Evolutionary conservation across 2,888 invertebrate genomes (phyloP).

Genomic region (Epistrophella euchroma): DNA sequence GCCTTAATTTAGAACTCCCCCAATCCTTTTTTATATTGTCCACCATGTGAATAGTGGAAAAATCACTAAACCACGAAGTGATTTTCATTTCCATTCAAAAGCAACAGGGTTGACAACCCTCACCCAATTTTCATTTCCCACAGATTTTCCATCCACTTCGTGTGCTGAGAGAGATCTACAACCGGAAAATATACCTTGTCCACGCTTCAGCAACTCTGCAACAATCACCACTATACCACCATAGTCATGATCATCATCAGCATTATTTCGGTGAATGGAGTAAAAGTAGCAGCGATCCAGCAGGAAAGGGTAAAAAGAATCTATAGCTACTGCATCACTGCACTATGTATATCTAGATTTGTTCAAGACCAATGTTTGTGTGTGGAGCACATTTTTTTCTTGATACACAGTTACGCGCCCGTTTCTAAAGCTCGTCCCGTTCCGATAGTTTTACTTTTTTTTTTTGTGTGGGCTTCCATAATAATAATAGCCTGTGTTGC

Average conservation of each 20-base stretch:
- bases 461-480: constrained; percentile 65
- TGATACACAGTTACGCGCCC: constrained; percentile 44
- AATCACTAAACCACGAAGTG: constrained; percentile 75
- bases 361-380: constrained; percentile 45
- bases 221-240: constrained; percentile 45
- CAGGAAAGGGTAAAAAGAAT: constrained; percentile 49
- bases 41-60: constrained; percentile 56
- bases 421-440: constrained; percentile 74
- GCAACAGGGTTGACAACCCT: constrained; percentile 75
- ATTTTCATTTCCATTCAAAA: constrained; percentile 63
- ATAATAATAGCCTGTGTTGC: constrained; percentile 49
- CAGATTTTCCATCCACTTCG: constrained; percentile 59
- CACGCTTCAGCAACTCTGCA: constrained; percentile 68
- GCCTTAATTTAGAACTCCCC: constrained; percentile 30
- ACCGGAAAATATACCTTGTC: constrained; percentile 73
- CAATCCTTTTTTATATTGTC: constrained; percentile 12
- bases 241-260: constrained; percentile 23
- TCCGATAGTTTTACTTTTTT: constrained; percentile 36
- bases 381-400: constrained; percentile 35
- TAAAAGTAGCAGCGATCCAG: constrained; percentile 49
- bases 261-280: constrained; percentile 20
- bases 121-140: constrained; percentile 73
- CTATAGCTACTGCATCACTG: constrained; percentile 9
- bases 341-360: constrained; percentile 1
- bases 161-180: constrained; percentile 63